Conservation (phyloP, 2,113 vertebrate species). For the Strigops habroptila region DNA sequence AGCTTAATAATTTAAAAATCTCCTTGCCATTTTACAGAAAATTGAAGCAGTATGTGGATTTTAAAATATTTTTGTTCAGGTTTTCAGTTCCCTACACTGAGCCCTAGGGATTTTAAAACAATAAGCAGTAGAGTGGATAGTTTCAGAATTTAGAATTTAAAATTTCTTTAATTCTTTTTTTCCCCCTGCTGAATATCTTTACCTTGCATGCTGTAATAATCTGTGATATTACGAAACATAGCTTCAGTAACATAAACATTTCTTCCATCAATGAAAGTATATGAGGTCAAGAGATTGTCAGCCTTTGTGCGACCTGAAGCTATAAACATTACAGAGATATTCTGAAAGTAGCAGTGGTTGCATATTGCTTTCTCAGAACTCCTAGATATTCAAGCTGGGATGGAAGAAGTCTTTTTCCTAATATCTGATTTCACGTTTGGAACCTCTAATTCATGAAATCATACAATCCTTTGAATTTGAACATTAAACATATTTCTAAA, state of each 20-base stretch:
- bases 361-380: background rate
- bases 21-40: background rate
- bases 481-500: background rate
- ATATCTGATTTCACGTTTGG: background rate
- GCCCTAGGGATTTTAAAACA: background rate
- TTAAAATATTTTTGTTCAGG: background rate
- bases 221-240: background rate
- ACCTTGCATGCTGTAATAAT: background rate
- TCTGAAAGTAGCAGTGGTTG: background rate
- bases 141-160: background rate
- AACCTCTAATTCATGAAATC: background rate
- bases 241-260: background rate
- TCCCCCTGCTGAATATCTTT: background rate
- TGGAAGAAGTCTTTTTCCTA: background rate
- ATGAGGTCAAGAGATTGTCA: background rate
- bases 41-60: background rate
- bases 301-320: background rate
- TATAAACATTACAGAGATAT: background rate
- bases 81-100: constrained; percentile 9
- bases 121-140: background rate
- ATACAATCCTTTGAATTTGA: background rate
- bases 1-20: background rate
- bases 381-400: background rate
- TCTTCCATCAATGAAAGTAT: background rate
- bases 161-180: background rate